Percentiles rank a stretch among this genome's conserved stretches.
phyloP scores from a whole-genome alignment of 2,888 invertebrate species.

The Ypsolopha scabrella region DNA sequence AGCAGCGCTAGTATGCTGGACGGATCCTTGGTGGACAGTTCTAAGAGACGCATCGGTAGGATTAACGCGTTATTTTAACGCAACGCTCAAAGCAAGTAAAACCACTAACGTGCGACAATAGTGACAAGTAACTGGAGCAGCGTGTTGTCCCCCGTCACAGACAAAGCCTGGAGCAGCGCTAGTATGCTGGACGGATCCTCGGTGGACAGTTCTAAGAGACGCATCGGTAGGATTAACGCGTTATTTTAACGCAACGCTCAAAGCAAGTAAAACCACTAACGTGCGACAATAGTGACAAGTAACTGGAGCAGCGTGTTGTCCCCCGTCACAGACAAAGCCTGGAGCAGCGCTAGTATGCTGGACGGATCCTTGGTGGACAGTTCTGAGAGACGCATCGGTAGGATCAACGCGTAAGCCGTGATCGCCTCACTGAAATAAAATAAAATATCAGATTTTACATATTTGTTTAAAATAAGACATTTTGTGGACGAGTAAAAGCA shows the following conservation, averaged over 20 bases:
- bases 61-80: not conserved
- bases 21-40: constrained; percentile 14
- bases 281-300: constrained; percentile 22
- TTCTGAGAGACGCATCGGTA: constrained; percentile 17
- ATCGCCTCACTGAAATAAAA: too few relatives aligned
- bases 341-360: constrained; percentile 23
- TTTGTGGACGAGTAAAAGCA: too few relatives aligned
- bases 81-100: too few relatives aligned
- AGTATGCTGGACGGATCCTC: constrained; percentile 7
- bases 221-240: not conserved
- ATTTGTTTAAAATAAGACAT: too few relatives aligned
- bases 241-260: not conserved
- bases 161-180: constrained; percentile 24
- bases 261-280: constrained; percentile 14
- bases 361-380: constrained; percentile 10
- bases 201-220: constrained; percentile 22
- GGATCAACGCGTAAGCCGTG: not conserved
- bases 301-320: constrained; percentile 21
- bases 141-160: constrained; percentile 14
- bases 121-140: constrained; percentile 24
- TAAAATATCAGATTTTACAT: too few relatives aligned
- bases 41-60: constrained; percentile 14
- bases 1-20: constrained; percentile 16
- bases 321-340: constrained; percentile 19
- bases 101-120: constrained; percentile 24